A percentile compares a stretch with the other conserved stretches of the same genome.
Evolutionary conservation across 2,113 vertebrate species (phyloP).

Genomic region (Bubo blakistoni): DNA sequence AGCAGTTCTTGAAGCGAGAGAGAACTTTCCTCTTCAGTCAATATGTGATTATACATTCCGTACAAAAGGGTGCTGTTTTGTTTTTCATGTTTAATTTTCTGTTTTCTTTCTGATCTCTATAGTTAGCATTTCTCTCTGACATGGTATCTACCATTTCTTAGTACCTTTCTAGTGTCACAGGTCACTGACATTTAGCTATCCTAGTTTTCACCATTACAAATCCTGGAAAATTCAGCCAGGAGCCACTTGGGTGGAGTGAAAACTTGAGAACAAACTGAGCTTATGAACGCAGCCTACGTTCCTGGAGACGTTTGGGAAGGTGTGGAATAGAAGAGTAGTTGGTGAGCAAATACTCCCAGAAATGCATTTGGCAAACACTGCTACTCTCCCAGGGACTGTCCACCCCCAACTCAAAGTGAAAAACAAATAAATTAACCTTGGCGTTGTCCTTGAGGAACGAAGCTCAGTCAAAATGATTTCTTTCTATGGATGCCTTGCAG

Average conservation of each 20-base stretch:
- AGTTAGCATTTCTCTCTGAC: background rate
- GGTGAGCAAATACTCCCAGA: slow-evolving; percentile 9
- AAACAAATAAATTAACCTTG: slow-evolving; percentile 71
- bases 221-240: background rate
- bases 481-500: slow-evolving; percentile 53
- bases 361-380: background rate
- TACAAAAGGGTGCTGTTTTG: background rate
- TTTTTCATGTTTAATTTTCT: background rate
- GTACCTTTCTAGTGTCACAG: background rate
- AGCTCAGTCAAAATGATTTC: slow-evolving; percentile 67
- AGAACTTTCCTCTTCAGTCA: background rate
- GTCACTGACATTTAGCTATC: background rate
- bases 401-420: slow-evolving; percentile 52
- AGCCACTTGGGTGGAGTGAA: background rate
- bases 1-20: background rate
- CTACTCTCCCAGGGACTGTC: slow-evolving; percentile 57
- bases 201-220: background rate
- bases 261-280: background rate
- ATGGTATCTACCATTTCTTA: background rate
- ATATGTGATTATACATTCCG: background rate
- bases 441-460: slow-evolving; percentile 66
- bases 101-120: background rate
- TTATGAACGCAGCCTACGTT: background rate
- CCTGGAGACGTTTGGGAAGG: background rate
- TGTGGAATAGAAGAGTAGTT: background rate